phyloP scores from a whole-genome alignment of 2,113 vertebrate genomes.

The Pantherophis guttatus region DNA sequence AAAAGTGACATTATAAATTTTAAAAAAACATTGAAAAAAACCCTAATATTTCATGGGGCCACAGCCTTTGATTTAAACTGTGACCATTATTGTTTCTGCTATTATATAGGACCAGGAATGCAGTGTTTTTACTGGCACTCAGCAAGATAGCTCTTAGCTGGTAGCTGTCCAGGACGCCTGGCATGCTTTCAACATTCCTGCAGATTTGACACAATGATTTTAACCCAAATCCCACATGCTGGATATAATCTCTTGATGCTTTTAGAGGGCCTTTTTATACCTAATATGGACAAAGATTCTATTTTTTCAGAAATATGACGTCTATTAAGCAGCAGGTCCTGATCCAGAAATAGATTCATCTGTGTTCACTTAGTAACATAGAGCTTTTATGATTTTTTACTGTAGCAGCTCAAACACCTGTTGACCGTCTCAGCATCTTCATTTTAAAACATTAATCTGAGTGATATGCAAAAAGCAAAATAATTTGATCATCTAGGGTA shows the following conservation, averaged over 20 bases:
- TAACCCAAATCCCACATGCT: slow-evolving; percentile 94
- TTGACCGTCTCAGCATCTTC: slow-evolving; percentile 46
- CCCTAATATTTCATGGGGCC: slow-evolving; percentile 43
- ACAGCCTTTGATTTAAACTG: slow-evolving; percentile 46
- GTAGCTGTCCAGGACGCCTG: slow-evolving; percentile 84
- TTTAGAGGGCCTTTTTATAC: slow-evolving; percentile 87
- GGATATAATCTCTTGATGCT: slow-evolving; percentile 92
- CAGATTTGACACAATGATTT: slow-evolving; percentile 85
- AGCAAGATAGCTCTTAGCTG: slow-evolving; percentile 78
- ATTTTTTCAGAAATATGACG: slow-evolving; percentile 73
- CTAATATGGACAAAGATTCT: slow-evolving; percentile 97
- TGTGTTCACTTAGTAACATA: slow-evolving; percentile 72
- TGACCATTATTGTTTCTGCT: slow-evolving; percentile 64
- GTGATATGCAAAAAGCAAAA: background rate
- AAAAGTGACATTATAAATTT: slow-evolving; percentile 21
- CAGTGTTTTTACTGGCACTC: slow-evolving; percentile 77
- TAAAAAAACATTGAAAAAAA: slow-evolving; percentile 1
- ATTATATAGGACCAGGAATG: slow-evolving; percentile 73
- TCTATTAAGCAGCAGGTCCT: slow-evolving; percentile 72
- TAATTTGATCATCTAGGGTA: slow-evolving; percentile 8
- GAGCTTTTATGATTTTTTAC: slow-evolving; percentile 53
- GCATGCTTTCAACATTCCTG: slow-evolving; percentile 85
- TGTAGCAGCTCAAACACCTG: slow-evolving; percentile 69
- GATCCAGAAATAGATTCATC: slow-evolving; percentile 77
- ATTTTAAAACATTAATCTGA: slow-evolving; percentile 28